Evolutionary conservation across 2,113 vertebrate species (phyloP), one percentile per base, ranked within the genome.

Genomic region (Indri indri): DNA sequence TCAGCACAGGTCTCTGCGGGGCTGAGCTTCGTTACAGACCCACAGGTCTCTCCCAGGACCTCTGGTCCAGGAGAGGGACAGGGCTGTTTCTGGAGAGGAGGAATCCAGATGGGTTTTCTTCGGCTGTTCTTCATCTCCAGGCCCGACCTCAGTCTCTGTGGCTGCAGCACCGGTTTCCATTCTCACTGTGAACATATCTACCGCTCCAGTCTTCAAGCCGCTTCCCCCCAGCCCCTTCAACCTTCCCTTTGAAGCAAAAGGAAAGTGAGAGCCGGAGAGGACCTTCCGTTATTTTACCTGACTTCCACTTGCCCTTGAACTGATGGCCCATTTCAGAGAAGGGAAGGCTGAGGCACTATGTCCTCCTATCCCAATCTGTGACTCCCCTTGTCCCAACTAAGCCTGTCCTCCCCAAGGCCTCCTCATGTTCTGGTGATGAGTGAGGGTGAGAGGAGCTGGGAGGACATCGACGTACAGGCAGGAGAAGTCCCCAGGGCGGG

Each of bases 121-220:
- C 22, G 25, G 30, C 79, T 32, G 3, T 32, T 27, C n/a, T 73
- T 83, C 70, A 12, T 27, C 71, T 52, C 16, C n/a, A 50, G 32
- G 16, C 13, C 50, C 42, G 25, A 8, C 8, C 57, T 27, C 23
- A 5, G 82, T 45, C n/a, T 68, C 52, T 12, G 34, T 8, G 47
- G 34, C 70, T n/a, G 0, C 2, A 6, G 50, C 22, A 2, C 4
- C 18, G 32, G 32, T 27, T 47, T 52, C 13, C 37, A 14, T 47
- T 20, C 18, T 59, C 40, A 2, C 1, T 8, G 25, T 6, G 25
- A 63, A 54, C 20, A 3, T 2, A 17, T 8, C 17, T 6, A 4
- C 3, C 6, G 45, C 81, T 59, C 42, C 6, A 0, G 40, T 32
- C 3, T 17, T 16, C 63, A 16, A 20, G n/a, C 40, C 73, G 57